Evolutionary conservation across 2,113 vertebrate genomes (phyloP).

Genomic region (Thamnophis sirtalis): DNA sequence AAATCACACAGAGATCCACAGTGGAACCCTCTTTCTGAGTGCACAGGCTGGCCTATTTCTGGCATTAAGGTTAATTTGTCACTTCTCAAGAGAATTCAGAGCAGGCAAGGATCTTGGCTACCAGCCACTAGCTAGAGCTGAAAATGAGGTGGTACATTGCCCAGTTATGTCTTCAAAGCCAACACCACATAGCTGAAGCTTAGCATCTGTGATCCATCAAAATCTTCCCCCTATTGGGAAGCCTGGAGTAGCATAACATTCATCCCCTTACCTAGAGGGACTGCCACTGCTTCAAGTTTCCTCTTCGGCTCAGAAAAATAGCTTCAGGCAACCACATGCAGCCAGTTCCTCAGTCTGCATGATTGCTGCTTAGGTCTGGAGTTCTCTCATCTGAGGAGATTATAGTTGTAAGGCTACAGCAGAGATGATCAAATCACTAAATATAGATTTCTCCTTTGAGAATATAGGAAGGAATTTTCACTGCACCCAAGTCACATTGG

Average conservation of each 20-base stretch:
- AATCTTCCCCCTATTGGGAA: neutral
- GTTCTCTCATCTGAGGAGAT: conserved; percentile 40
- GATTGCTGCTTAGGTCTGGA: neutral
- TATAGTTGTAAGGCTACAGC: conserved; percentile 38
- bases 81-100: neutral
- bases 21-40: neutral
- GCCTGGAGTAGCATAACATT: neutral
- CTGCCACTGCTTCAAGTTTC: neutral
- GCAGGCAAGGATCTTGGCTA: neutral
- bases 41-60: neutral
- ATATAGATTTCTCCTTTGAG: conserved; percentile 38
- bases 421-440: conserved; percentile 40
- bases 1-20: neutral
- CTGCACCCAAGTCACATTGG: neutral
- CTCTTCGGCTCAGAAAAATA: neutral
- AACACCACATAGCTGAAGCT: neutral
- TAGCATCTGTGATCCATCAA: neutral
- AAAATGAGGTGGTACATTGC: neutral
- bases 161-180: neutral
- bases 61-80: neutral
- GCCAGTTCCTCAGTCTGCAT: conserved; percentile 1
- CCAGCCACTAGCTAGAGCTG: neutral
- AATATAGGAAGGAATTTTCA: conserved; percentile 14
- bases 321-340: neutral
- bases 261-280: neutral